Conservation (phyloP, 1,140 invertebrate genomes). For the Ceratoteleas bidentatus region DNA sequence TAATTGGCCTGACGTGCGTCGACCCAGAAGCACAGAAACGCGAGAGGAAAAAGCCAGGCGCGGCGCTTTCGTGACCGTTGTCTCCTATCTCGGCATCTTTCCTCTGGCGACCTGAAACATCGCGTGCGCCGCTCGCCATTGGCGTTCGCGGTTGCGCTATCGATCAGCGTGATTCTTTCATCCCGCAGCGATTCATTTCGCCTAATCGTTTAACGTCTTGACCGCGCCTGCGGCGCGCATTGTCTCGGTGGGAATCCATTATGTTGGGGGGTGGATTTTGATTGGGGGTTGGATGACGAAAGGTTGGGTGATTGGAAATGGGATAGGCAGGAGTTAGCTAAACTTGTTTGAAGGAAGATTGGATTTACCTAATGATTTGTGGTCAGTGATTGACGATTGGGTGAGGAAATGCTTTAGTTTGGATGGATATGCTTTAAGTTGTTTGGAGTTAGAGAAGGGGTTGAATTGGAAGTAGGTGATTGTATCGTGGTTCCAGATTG, state of each 20-base stretch:
- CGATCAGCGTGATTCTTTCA: slow-evolving; percentile 66
- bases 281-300: no score
- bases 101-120: slow-evolving; percentile 71
- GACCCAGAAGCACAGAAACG: slow-evolving; percentile 47
- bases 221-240: not conserved
- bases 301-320: no score
- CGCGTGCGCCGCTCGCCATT: slow-evolving; percentile 75
- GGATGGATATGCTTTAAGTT: no score
- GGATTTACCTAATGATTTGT: no score
- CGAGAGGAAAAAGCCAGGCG: slow-evolving; percentile 50
- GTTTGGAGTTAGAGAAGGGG: no score
- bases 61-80: slow-evolving; percentile 74
- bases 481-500: no score
- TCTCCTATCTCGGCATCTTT: slow-evolving; percentile 77
- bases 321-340: not conserved
- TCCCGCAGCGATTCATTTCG: slow-evolving; percentile 47
- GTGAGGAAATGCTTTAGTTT: no score
- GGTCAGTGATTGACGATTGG: no score
- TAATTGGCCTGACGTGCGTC: slow-evolving; percentile 51
- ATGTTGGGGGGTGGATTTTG: not conserved
- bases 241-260: not conserved
- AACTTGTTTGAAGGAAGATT: no score
- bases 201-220: slow-evolving; percentile 47
- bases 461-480: no score
- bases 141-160: slow-evolving; percentile 67